Percentiles rank a stretch among this genome's conserved stretches.
These are phyloP conservation scores for Phaonia tiefii DNA, from an alignment of 2,888 invertebrate species.

Conservation along the genomic window DNA sequence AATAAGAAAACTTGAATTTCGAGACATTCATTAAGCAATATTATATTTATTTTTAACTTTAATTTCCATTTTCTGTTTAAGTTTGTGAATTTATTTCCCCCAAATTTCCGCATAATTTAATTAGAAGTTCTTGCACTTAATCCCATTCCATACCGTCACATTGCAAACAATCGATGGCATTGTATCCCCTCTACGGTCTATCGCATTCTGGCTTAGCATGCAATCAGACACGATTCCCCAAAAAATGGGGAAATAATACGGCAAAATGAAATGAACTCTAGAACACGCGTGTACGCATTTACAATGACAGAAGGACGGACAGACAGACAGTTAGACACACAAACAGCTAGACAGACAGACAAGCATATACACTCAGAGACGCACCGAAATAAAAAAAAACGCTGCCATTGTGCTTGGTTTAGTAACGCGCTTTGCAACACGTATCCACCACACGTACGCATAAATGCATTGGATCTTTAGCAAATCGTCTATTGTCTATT, in stretches of 20 bases:
- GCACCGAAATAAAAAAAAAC: too few species aligned
- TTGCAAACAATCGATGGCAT: background rate
- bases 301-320: too few species aligned
- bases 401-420: background rate
- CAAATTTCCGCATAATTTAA: background rate
- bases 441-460: background rate
- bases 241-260: background rate
- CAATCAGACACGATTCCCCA: conserved; percentile 3
- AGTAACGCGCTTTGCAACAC: background rate
- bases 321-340: background rate
- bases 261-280: background rate
- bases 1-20: too few species aligned
- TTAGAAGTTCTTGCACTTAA: background rate
- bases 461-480: background rate
- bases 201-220: background rate
- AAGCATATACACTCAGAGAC: background rate
- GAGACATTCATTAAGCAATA: too few species aligned
- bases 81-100: too few species aligned
- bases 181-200: background rate
- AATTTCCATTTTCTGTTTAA: too few species aligned
- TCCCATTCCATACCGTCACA: background rate
- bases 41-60: too few species aligned
- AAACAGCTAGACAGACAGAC: background rate
- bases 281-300: background rate
- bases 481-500: background rate